Base-by-base conservation (phyloP, 2,888 invertebrate species). In the Spodoptera exigua region DNA sequence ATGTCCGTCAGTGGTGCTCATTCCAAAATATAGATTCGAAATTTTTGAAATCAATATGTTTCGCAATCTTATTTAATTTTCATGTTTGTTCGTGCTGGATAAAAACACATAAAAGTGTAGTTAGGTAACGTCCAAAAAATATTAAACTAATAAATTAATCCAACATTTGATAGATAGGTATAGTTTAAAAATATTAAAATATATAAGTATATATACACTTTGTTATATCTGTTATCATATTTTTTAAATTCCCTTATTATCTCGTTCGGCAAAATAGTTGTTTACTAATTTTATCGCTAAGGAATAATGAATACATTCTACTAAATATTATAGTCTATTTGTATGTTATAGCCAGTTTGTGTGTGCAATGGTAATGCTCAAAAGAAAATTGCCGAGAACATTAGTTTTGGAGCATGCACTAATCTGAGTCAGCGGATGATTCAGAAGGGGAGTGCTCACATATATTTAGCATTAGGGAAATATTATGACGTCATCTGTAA, bases 371-470 rank as follows among this genome's bases (percentile, higher is more conserved):
- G 67, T 49, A 45, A 65, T 41, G 46, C 44, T 66, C 49, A 45
- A 48, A 72, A 64, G 48, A 53, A 73, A 57, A 69, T 45, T 41
- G 56, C 34, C 16, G 34, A 27, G 27, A 27, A 27, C 32, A 48
- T 52, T 61, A n/a, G 69, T 47, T 73, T 55, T 36, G 32, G 46
- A 55, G 27, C 61, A 51, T 52, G 51, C 47, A 63, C 59, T 59
- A 40, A 58, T 74, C 47, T 74, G 74, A 70, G 39, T 70, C 64
- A 70, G 35, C 44, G 17, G 47, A 56, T 70, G 70, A 74, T 40
- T 70, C 70, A 70, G 18, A 34, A 17, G 48, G 56, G 61, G 45
- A 56, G 63, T 45, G 56, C 53, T 73, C 27, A 9, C 27, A 10
- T 34, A 14, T 27, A 27, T 27, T 27, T 27, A 51, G 37, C 54